Evolutionary conservation across 1,140 invertebrate genomes (phyloP), one percentile per base, ranked within the genome.

Genomic region (Trichonephila clavata): DNA sequence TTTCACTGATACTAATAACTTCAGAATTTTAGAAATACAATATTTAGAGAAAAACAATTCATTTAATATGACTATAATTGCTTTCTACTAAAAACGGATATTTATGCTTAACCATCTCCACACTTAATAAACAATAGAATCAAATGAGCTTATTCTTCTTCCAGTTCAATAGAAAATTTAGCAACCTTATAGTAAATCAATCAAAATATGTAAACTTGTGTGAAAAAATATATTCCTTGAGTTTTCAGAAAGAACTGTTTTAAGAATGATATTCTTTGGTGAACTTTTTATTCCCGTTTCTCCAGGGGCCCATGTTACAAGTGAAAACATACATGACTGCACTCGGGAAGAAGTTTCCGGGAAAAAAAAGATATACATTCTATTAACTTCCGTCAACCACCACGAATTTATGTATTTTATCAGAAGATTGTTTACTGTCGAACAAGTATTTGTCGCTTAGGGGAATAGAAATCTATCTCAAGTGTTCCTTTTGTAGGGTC

Each of bases 371-470:
- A 83, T 8, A 21, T 57, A n/a, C 39, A 39, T 57, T 83, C 57
- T 50, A 83, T 83, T 20, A 83, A 43, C 0, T 18, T 83, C 13
- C 43, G 2, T 4, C 39, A 57, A 20, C n/a, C 39, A 57, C 80
- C 39, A 18, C 80, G 39, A 16, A 83, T 83, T 5, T 50, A 14
- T 83, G 43, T 83, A n/a, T 39, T 83, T 83, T 57, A 83, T 83
- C 80, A 57, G 43, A 57, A 83, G 39, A 83, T 83, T 83, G 39
- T 83, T 83, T 83, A 83, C 80, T 83, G 6, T 50, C 50, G 80
- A 57, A 57, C 80, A 43, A 57, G 7, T 50, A 83, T 57, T 83
- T 83, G 18, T 50, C 39, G 20, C 80, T 83, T 14, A 4, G 80
- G 80, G 43, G 39, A 83, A 3, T 57, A 24, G 24, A 71, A 71